phyloP scores from a whole-genome alignment of 2,113 vertebrate genomes.

The Pleuronectes platessa region DNA sequence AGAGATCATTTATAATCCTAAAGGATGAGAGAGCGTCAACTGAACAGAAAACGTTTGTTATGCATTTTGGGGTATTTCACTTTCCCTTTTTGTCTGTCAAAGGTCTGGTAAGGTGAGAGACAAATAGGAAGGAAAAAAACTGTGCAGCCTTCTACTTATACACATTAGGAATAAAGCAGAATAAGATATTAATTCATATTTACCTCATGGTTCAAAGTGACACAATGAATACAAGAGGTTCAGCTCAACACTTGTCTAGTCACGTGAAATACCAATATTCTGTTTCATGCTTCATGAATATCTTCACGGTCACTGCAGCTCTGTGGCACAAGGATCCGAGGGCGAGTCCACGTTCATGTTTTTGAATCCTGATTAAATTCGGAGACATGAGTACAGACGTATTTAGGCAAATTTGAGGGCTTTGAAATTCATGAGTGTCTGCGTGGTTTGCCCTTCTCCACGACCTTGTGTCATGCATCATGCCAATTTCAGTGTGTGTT shows the following conservation, averaged over 20 bases:
- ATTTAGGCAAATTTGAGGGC: slow-evolving; percentile 15
- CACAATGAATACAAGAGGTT: background rate
- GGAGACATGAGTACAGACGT: slow-evolving; percentile 2
- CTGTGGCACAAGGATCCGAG: background rate
- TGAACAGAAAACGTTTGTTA: too few species aligned
- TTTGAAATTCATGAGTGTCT: slow-evolving; percentile 59
- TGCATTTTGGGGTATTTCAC: too few species aligned
- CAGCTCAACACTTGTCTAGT: background rate
- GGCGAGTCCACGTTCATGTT: background rate
- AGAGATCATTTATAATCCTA: too few species aligned
- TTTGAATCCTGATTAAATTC: slow-evolving; percentile 37
- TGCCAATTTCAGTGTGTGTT: slow-evolving; percentile 23
- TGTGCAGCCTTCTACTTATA: too few species aligned
- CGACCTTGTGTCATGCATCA: slow-evolving; percentile 56
- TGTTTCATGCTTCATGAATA: background rate
- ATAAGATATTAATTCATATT: too few species aligned
- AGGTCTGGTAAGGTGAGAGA: too few species aligned
- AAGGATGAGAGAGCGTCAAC: too few species aligned
- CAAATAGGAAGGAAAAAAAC: too few species aligned
- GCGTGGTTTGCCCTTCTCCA: slow-evolving; percentile 42
- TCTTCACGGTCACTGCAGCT: background rate
- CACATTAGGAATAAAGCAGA: too few species aligned
- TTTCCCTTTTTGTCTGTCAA: too few species aligned
- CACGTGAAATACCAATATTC: background rate
- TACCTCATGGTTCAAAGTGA: too few species aligned